Conservation (phyloP, 2,797 vertebrate species). For the Benthosema pterotum region DNA sequence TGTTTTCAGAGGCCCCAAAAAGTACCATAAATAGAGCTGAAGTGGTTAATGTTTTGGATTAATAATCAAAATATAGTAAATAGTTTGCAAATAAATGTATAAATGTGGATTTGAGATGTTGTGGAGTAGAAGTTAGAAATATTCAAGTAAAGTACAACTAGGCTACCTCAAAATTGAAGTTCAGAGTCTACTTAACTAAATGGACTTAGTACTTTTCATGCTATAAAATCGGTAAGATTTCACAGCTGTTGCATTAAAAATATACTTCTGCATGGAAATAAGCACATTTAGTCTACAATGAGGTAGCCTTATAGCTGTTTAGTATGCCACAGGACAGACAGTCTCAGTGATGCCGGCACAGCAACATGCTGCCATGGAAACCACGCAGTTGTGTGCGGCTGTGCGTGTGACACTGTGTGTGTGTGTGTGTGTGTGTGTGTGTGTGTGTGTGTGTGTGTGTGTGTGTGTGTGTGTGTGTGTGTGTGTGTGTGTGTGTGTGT, state of each 20-base stretch:
- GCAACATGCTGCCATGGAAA: slow-evolving; percentile 66
- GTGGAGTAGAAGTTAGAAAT: no score
- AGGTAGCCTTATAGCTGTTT: slow-evolving; percentile 27
- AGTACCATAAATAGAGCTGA: no score
- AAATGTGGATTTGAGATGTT: no score
- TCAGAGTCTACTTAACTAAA: no score
- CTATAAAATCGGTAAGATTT: background rate
- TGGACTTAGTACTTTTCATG: no score
- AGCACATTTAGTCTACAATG: slow-evolving; percentile 37
- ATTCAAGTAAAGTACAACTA: no score
- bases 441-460: slow-evolving; percentile 46
- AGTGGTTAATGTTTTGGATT: no score
- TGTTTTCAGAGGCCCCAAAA: no score
- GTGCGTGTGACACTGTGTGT: slow-evolving; percentile 15
- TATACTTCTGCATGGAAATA: slow-evolving; percentile 20
- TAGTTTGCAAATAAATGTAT: no score
- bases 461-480: slow-evolving; percentile 50
- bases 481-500: slow-evolving; percentile 40
- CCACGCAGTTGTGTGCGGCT: slow-evolving; percentile 53
- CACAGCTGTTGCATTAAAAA: background rate
- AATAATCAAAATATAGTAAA: no score
- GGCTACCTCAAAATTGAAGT: no score
- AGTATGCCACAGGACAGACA: slow-evolving; percentile 49
- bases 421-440: slow-evolving; percentile 51
- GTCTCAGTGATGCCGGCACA: slow-evolving; percentile 56